Evolutionary conservation across 2,113 vertebrate species (phyloP), one percentile per base, ranked within the genome.

Genomic region (Anas platyrhynchos): DNA sequence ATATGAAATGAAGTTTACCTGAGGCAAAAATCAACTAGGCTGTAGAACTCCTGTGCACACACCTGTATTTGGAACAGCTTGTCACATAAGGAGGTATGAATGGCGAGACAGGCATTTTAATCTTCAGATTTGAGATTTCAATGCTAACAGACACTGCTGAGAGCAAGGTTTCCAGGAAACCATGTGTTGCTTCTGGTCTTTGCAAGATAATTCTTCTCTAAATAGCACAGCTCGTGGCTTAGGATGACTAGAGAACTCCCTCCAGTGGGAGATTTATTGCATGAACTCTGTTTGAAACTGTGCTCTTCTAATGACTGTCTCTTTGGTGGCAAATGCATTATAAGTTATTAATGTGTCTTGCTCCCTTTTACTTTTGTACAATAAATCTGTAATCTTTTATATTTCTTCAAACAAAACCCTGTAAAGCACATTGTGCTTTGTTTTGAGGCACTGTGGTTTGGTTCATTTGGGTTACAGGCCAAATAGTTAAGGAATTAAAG

Each of bases 221-320:
- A 79, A 76, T 2, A 69, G 63, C 74, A 43, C 43, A 50, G 69
- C 38, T 21, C 32, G 75, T 6, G 43, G 73, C 44, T 78, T 72
- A 54, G 0, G 0, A 22, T 84, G 85, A 91, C 62, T 75, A 83
- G 61, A 94, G 76, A 94, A 84, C 95, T 95, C 97, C 97, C 97
- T 95, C 97, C 91, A 96, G 97, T 93, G 97, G 94, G 50, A 96
- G 82, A 93, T 91, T 78, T 93, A 92, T 80, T 94, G 67, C 71
- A 80, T 94, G 91, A 86, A 83, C 91, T 91, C 68, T 83, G 0
- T 48, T 81, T 63, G 66, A 83, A 96, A 72, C 32, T 46, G 1
- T 48, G 22, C n/a, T 75, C 32, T 79, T 41, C 58, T 46, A 29
- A 56, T 15, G 61, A 69, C 26, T 50, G 17, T 76, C 36, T 91